phyloP scores from a whole-genome alignment of 2,113 vertebrate genomes.

The Dryoscopus gambensis region DNA sequence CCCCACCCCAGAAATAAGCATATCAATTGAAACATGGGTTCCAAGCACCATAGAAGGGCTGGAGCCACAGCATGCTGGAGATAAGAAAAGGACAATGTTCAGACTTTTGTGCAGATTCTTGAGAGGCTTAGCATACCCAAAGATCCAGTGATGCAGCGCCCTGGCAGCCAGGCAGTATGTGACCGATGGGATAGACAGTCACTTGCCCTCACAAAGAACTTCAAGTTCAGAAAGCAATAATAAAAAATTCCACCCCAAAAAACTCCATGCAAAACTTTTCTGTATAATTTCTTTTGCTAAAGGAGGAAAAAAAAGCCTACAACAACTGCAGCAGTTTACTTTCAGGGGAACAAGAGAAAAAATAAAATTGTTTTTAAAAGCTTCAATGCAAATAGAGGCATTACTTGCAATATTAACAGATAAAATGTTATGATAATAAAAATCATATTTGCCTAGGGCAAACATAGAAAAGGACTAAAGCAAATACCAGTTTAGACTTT shows the following conservation, averaged over 20 bases:
- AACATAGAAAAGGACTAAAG: neutral
- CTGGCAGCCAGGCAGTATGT: neutral
- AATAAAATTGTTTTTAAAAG: neutral
- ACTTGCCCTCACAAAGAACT: neutral
- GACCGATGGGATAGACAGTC: rapidly evolving
- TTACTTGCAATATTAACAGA: neutral
- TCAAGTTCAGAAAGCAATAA: neutral
- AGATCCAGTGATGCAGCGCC: neutral
- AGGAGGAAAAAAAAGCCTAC: neutral
- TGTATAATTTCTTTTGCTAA: neutral
- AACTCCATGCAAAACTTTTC: neutral
- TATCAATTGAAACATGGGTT: neutral
- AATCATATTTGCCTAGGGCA: neutral
- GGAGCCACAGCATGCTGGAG: neutral
- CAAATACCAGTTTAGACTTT: neutral
- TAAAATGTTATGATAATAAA: neutral
- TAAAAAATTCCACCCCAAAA: neutral
- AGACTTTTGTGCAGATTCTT: neutral
- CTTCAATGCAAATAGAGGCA: neutral
- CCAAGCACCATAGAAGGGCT: neutral
- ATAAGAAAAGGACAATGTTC: neutral
- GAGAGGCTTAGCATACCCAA: neutral
- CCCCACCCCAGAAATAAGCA: neutral
- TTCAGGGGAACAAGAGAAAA: neutral
- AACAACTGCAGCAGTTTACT: neutral